Evolutionary conservation across 2,888 invertebrate genomes (phyloP).

Genomic region (Macrophya annulata): DNA sequence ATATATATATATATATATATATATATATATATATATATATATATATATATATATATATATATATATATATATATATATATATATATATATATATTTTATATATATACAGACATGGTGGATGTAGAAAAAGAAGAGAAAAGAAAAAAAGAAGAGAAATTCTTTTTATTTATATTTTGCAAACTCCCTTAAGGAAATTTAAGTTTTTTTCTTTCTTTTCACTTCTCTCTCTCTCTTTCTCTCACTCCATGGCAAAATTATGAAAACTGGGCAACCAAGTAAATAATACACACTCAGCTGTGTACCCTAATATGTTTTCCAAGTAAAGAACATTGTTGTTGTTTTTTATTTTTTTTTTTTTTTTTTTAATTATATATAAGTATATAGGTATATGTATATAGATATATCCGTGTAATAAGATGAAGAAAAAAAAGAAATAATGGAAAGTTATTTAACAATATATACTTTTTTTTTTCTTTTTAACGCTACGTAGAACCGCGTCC

Average conservation of each 20-base stretch:
- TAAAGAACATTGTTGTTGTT: too few relatives aligned
- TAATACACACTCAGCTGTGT: constrained; percentile 10
- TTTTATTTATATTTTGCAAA: neutral
- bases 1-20: too few relatives aligned
- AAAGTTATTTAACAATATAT: constrained; percentile 6
- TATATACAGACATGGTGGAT: too few relatives aligned
- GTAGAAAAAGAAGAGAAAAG: neutral
- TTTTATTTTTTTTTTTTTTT: too few relatives aligned
- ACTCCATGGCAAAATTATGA: neutral
- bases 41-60: too few relatives aligned
- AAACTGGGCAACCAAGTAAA: constrained; percentile 10
- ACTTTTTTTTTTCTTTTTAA: too few relatives aligned
- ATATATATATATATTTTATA: too few relatives aligned
- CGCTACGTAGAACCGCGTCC: neutral
- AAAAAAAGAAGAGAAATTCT: neutral
- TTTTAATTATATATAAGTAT: neutral
- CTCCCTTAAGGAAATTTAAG: neutral
- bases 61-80: too few relatives aligned
- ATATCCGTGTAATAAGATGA: neutral
- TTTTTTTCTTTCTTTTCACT: neutral
- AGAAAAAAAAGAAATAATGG: neutral
- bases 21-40: too few relatives aligned
- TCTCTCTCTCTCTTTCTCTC: neutral
- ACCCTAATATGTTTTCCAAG: constrained; percentile 10
- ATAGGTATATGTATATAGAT: neutral